Evolutionary conservation across 2,113 vertebrate genomes (phyloP), one percentile per base, ranked within the genome.

Genomic region (Manacus vitellinus): DNA sequence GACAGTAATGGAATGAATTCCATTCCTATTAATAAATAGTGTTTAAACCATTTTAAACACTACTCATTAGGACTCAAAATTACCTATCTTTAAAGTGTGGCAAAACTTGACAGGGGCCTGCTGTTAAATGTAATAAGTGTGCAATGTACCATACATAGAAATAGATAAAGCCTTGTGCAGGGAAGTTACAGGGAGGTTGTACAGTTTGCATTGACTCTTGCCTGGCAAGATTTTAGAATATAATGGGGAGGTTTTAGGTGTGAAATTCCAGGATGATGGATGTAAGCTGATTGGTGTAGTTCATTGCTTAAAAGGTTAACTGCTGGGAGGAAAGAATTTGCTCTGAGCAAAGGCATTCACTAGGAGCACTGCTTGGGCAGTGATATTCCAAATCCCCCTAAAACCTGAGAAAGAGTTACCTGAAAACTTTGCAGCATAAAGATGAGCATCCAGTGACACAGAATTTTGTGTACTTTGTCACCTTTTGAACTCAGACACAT

Each of bases 281-380:
- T 27, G 46, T 28, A 10, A 49, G 37, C 22, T 84, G n/a, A 23
- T 78, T 55, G 43, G 9, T 41, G 5, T 37, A 52, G 73, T n/a
- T 81, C 27, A 2, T 72, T 54, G 54, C 39, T 87, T 61, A 4
- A 7, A n/a, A 46, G 24, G 21, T 20, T 12, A 54, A 6, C 18
- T 85, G 37, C 46, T 88, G 62, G 28, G 41, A 86, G n/a, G 3
- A 8, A 54, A 74, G 39, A 10, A 21, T 70, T 67, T 61, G 9
- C 37, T 49, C 2, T 35, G 9, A n/a, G 31, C 65, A 59, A 30
- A 74, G 21, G 20, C 11, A 2, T n/a, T n/a, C 2, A 0, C 31
- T 56, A 2, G 12, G 23, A 85, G 37, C 12, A 8, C 44, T 61
- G 27, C 20, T 68, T 9, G 61, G 49, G 63, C 16, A 19, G 4